Conservation (phyloP, 2,888 invertebrate genomes). For the Drosophila borborema region DNA sequence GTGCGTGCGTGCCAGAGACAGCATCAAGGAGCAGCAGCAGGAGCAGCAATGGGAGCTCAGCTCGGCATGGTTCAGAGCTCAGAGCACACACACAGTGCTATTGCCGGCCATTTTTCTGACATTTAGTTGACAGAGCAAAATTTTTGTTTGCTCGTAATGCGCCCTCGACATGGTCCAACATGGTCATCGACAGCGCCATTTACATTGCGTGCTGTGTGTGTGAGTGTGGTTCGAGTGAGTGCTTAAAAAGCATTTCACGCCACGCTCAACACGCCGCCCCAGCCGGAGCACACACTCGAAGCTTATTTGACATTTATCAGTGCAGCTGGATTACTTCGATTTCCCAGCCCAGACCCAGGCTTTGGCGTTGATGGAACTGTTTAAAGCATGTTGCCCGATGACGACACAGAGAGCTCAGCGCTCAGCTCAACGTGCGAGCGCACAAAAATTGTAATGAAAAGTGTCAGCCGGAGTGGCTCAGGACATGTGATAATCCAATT, state of each 20-base stretch:
- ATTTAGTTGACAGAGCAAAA: conserved; percentile 79
- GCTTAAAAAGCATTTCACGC: conserved; percentile 75
- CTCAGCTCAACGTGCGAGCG: conserved; percentile 51
- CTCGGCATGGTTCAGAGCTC: conserved; percentile 35
- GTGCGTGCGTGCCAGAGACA: conserved; percentile 74
- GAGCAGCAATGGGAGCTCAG: not conserved
- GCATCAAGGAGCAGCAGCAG: conserved; percentile 46
- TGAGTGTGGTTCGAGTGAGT: conserved; percentile 51
- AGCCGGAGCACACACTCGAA: conserved; percentile 52
- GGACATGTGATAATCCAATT: conserved; percentile 72
- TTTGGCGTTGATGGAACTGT: conserved; percentile 72
- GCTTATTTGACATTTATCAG: conserved; percentile 79
- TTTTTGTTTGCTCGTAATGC: conserved; percentile 75
- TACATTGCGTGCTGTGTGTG: conserved; percentile 36
- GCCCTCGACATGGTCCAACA: conserved; percentile 56
- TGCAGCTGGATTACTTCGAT: conserved; percentile 66
- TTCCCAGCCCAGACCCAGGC: not conserved
- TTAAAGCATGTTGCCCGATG: conserved; percentile 49
- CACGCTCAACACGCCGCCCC: conserved; percentile 28
- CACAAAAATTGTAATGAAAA: conserved; percentile 70
- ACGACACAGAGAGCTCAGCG: conserved; percentile 44
- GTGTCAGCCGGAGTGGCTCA: conserved; percentile 38
- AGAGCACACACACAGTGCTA: conserved; percentile 31
- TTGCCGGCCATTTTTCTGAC: conserved; percentile 75
- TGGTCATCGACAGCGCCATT: conserved; percentile 51